Base-by-base conservation (phyloP, 2,797 vertebrate species). In the Dromococcyx pavoninus region DNA sequence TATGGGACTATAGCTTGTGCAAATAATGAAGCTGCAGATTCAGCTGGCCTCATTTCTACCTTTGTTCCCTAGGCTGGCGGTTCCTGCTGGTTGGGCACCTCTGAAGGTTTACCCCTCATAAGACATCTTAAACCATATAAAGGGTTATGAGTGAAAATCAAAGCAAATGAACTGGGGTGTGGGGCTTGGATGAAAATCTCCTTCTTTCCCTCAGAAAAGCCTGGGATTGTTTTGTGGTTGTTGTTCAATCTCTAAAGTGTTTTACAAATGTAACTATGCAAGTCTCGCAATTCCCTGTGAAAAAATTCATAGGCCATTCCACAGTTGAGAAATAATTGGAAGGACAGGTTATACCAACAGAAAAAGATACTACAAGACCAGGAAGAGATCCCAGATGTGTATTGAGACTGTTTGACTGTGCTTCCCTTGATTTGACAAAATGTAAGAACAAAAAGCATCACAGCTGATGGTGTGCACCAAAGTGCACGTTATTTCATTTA, bases 401-500 rank as follows among this genome's bases (percentile, higher is more conserved):
- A 70, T 2, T 25, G 48, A 61, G 58, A 76, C 25, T 65, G 39
- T 50, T 61, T 74, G 53, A 69, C 56, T 0, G 0, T 51, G 22
- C 24, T 91, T 80, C 62, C 62, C 46, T 79, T 81, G 58, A 94
- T 95, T 95, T 28, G 4, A 96, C 67, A 86, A 93, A 97, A 95
- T 94, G 91, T 92, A 95, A 84, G 69, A 61, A 88, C 78, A 97
- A 96, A 97, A 80, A 96, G 83, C 93, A 96, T 83, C 32, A 50
- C 86, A 95, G 95, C 87, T 97, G 95, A 88, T 37, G 23, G 82
- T 13, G 24, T 95, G 91, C 83, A 92, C 82, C 87, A 82, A 95
- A 97, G 94, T 89, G 94, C 91, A 95, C 32, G 60, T 95, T 95
- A 93, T 96, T 97, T 97, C 95, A 95, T 96, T 97, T 90, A 84